These are phyloP conservation scores for Microctonus hyperodae DNA, from an alignment of 2,888 invertebrate genomes.

Conservation along the genomic window DNA sequence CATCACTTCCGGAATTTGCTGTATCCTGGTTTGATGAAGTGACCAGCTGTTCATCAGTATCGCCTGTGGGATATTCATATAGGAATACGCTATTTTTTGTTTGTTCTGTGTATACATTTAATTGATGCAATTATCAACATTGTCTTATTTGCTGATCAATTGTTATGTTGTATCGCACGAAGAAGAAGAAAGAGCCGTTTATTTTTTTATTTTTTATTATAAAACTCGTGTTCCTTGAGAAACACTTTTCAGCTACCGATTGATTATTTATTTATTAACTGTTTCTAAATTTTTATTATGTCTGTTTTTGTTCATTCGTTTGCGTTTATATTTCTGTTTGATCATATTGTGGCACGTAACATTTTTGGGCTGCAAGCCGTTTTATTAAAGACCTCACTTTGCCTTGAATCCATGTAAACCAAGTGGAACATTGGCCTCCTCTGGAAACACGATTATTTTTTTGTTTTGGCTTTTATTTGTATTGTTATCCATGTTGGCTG, in stretches of 20 bases:
- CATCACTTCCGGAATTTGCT: conserved; percentile 36
- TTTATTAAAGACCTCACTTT: conserved; percentile 44
- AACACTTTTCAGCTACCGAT: conserved; percentile 35
- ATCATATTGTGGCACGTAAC: conserved; percentile 31
- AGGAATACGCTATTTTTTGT: conserved; percentile 19
- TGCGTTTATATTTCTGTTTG: conserved; percentile 40
- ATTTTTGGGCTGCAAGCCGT: conserved; percentile 36
- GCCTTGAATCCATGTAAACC: conserved; percentile 49
- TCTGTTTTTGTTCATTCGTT: conserved; percentile 32
- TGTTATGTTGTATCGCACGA: conserved; percentile 30
- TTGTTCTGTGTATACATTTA: conserved; percentile 16
- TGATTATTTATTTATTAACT: too few species aligned
- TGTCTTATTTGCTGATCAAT: background rate
- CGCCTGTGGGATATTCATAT: conserved; percentile 47
- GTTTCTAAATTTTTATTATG: conserved; percentile 21
- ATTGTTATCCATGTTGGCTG: conserved; percentile 1
- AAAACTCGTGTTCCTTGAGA: conserved; percentile 33
- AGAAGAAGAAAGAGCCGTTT: background rate
- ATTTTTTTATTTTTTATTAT: conserved; percentile 18
- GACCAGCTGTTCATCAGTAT: conserved; percentile 52
- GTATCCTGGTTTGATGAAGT: conserved; percentile 49
- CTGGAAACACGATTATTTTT: conserved; percentile 45
- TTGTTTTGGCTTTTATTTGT: conserved; percentile 12
- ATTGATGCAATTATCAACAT: background rate
- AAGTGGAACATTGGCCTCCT: conserved; percentile 49